Evolutionary conservation across 1,140 invertebrate species (phyloP), one percentile per base, ranked within the genome.

Genomic region (Goniozus legneri): DNA sequence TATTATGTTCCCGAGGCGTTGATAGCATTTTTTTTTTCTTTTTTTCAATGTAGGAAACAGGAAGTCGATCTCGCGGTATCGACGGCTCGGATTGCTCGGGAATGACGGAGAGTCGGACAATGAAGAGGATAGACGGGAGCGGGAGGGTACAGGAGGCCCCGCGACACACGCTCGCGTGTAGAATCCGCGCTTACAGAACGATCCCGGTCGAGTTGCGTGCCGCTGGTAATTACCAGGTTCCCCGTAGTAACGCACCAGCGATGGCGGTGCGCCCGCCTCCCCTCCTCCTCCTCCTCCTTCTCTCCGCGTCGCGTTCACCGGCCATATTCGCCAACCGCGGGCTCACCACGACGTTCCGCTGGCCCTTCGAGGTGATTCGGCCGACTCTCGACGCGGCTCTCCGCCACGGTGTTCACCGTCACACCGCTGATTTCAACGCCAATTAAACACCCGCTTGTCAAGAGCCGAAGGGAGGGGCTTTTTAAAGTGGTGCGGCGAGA

Each of bases 371-470:
- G n/a, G n/a, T n/a, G n/a, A n/a, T n/a, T n/a, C n/a, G n/a, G n/a
- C n/a, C n/a, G n/a, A n/a, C n/a, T n/a, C n/a, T n/a, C 68, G 67
- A 73, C 66, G 66, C 65, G 61, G 67, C 65, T 18, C 3, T 4
- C 10, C 40, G 48, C 47, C 44, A 50, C 52, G 54, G 61, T 66
- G 60, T 68, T 65, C 55, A n/a, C 65, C 73, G 74, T 75, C 74
- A 73, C 73, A 74, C 71, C 64, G 66, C 64, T 76, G 73, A 64
- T 76, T 76, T 75, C 72, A 76, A 76, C 73, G 73, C 73, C 72
- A 76, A 75, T 75, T 76, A 73, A 75, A 74, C 74, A 76, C 67
- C 67, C 71, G 71, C 71, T 71, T 73, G 72, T 76, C 73, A 75
- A 73, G 73, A n/a, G n/a, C n/a, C n/a, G n/a, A n/a, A n/a, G n/a